These are phyloP conservation scores for Machaerirhynchus nigripectus DNA, from an alignment of 2,113 vertebrate genomes.

Conservation along the genomic window DNA sequence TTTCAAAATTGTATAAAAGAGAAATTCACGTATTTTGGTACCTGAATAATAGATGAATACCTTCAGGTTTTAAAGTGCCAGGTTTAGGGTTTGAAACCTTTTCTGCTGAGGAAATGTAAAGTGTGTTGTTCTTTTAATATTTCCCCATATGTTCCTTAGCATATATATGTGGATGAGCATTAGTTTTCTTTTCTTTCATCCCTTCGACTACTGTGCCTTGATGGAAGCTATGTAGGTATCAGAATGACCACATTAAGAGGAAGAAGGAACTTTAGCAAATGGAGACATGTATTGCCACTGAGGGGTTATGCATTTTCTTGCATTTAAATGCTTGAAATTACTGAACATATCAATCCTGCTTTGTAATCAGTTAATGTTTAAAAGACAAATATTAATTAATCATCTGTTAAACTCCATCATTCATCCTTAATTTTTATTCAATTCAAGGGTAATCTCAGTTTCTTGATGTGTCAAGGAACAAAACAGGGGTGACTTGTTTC, in stretches of 20 bases:
- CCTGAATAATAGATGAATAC: background rate
- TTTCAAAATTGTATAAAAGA: background rate
- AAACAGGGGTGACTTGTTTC: background rate
- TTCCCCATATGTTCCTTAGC: background rate
- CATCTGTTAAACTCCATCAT: background rate
- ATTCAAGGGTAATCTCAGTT: background rate
- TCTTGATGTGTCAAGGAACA: background rate
- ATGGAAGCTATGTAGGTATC: background rate
- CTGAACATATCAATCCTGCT: background rate
- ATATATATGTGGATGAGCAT: background rate
- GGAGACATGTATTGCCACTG: fast-evolving
- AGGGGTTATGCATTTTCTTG: background rate
- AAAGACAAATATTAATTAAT: background rate
- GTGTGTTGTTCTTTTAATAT: background rate
- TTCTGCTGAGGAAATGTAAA: background rate
- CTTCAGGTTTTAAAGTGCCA: background rate
- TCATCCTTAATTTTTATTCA: background rate
- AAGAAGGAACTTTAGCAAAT: background rate
- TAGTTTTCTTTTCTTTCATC: background rate
- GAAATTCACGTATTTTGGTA: background rate
- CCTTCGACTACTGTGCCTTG: background rate
- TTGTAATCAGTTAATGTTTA: background rate
- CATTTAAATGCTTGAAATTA: background rate
- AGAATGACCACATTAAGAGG: background rate
- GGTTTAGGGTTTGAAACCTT: background rate